These are phyloP conservation scores for Ptiloglossa arizonensis DNA, from an alignment of 1,140 invertebrate genomes.

Conservation along the genomic window DNA sequence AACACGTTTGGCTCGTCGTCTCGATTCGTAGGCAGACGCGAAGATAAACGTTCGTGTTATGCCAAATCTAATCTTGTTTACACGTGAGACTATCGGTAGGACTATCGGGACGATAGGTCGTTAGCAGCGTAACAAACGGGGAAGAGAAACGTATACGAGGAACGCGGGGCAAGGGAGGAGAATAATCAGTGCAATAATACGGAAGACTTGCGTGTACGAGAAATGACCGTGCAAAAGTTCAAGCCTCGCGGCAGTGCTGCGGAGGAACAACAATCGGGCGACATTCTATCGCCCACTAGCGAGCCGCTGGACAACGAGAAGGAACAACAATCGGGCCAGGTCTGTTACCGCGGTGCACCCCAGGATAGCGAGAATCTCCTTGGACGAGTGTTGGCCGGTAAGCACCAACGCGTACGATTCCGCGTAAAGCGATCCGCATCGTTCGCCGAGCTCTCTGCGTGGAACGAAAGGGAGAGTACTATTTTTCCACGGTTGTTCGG, in stretches of 20 bases:
- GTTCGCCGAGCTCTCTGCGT: too few relatives aligned
- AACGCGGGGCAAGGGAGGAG: too few relatives aligned
- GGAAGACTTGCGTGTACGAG: conserved; percentile 35
- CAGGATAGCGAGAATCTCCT: conserved; percentile 81
- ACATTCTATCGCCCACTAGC: conserved; percentile 73
- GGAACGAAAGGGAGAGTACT: conserved; percentile 62
- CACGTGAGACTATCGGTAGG: conserved; percentile 28
- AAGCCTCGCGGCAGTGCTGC: conserved; percentile 72
- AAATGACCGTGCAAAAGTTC: conserved; percentile 80
- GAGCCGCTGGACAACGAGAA: conserved; percentile 75
- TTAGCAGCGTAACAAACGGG: neutral
- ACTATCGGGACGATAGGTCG: conserved; percentile 3
- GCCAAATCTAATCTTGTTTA: neutral
- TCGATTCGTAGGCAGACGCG: neutral
- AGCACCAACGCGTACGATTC: conserved; percentile 48
- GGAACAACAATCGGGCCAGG: conserved; percentile 60
- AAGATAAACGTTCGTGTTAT: conserved; percentile 29
- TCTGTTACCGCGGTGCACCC: conserved; percentile 54
- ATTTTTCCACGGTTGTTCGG: too few relatives aligned
- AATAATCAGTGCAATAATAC: neutral
- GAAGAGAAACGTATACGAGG: too few relatives aligned
- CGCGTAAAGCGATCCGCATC: neutral
- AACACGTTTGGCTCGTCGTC: too few relatives aligned
- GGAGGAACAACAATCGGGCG: conserved; percentile 73
- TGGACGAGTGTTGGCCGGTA: conserved; percentile 80